These are phyloP conservation scores for Masticophis lateralis DNA, from an alignment of 2,797 vertebrate genomes.

Conservation along the genomic window DNA sequence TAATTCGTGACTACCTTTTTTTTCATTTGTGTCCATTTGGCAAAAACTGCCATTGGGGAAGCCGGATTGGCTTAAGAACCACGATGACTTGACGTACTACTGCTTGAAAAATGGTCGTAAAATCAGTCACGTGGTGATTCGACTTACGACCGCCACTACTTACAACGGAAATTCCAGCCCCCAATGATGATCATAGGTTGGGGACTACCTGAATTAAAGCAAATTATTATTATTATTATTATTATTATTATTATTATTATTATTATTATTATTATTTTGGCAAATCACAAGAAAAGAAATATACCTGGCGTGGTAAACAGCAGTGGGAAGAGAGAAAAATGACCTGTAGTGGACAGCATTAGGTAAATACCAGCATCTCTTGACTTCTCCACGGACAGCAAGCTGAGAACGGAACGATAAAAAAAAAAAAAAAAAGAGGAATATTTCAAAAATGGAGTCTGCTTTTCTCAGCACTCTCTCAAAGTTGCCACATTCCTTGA, in stretches of 20 bases:
- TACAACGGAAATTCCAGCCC: too few relatives aligned
- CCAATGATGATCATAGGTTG: not conserved
- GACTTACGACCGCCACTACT: not conserved
- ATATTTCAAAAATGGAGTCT: not conserved
- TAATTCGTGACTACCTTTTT: too few relatives aligned
- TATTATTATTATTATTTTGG: too few relatives aligned
- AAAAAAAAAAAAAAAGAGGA: not conserved
- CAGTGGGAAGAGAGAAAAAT: conserved; percentile 91
- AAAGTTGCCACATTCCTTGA: not conserved
- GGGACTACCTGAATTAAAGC: not conserved
- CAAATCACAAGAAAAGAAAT: not conserved
- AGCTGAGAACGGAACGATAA: conserved; percentile 66
- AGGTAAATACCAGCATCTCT: conserved; percentile 89
- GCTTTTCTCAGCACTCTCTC: not conserved
- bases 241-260: too few relatives aligned
- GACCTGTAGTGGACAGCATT: conserved; percentile 85
- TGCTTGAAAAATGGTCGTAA: not conserved
- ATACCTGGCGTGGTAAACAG: conserved; percentile 89
- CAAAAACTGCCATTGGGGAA: too few relatives aligned
- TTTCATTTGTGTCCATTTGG: too few relatives aligned
- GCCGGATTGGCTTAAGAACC: too few relatives aligned
- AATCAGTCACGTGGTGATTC: not conserved
- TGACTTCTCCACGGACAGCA: conserved; percentile 86
- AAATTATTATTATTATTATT: not conserved
- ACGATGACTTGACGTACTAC: too few relatives aligned